phyloP scores from a whole-genome alignment of 2,888 invertebrate genomes.

The Oscheius sp. region DNA sequence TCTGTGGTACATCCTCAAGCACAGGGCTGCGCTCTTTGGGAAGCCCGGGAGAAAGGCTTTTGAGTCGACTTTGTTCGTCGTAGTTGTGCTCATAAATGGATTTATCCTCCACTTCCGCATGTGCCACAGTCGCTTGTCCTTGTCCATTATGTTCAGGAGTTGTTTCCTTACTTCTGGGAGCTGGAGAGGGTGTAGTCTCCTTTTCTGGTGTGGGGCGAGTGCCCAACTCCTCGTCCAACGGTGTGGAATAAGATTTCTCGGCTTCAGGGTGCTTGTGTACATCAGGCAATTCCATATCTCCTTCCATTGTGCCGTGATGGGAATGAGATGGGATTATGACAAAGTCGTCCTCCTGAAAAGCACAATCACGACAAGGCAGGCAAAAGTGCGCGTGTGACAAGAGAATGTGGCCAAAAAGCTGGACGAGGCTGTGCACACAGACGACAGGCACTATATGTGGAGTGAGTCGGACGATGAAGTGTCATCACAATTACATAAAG shows the following conservation, averaged over 20 bases:
- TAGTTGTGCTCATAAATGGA: background rate
- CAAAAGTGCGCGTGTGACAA: conserved; percentile 10
- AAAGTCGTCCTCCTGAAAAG: conserved; percentile 31
- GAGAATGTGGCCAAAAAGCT: conserved; percentile 30
- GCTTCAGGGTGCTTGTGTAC: conserved; percentile 17
- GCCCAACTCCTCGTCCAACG: conserved; percentile 13
- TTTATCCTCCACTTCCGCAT: background rate
- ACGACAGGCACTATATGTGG: background rate
- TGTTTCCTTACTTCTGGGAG: conserved; percentile 6
- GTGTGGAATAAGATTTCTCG: conserved; percentile 27
- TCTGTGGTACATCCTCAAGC: background rate
- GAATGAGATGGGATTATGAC: conserved; percentile 7
- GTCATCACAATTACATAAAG: conserved; percentile 14
- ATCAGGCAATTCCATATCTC: background rate
- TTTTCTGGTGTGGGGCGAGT: background rate
- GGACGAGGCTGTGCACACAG: conserved; percentile 28
- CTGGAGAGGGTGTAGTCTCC: conserved; percentile 11
- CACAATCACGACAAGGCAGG: conserved; percentile 30
- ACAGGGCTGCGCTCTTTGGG: background rate
- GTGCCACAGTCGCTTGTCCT: background rate
- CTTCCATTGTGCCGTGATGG: conserved; percentile 2
- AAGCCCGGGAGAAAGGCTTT: background rate
- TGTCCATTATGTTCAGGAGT: background rate
- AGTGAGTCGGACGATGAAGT: conserved; percentile 21
- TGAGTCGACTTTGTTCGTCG: background rate